Evolutionary conservation across 2,797 vertebrate genomes (phyloP).

Genomic region (Nothura maculosa): DNA sequence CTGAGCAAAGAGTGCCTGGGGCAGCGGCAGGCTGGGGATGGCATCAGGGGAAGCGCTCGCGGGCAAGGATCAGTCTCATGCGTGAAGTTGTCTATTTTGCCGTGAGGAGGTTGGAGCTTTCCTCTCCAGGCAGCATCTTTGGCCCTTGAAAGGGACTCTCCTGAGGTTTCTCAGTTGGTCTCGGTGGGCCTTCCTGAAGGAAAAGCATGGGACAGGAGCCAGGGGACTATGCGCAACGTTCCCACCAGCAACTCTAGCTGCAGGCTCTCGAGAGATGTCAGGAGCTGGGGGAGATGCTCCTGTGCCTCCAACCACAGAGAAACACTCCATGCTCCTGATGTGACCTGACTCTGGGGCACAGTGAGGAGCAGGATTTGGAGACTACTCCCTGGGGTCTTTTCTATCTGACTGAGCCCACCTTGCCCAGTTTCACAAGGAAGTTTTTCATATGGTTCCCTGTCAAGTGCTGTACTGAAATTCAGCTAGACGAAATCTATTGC

Average conservation of each 20-base stretch:
- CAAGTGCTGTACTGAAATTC: not conserved
- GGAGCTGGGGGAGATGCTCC: not conserved
- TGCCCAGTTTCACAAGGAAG: not conserved
- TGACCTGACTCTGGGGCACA: not conserved
- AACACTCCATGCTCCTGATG: not conserved
- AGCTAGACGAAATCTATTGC: not conserved
- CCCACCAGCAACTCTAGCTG: not conserved
- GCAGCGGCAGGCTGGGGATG: not conserved
- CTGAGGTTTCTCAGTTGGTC: not conserved
- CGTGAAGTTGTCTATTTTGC: not conserved
- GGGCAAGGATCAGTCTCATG: not conserved
- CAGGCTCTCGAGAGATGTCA: not conserved
- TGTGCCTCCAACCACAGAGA: accelerated
- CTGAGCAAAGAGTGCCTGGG: not conserved
- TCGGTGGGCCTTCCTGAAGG: not conserved
- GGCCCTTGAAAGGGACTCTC: not conserved
- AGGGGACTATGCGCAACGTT: not conserved
- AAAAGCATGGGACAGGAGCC: not conserved
- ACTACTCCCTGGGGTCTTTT: not conserved
- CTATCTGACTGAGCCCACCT: not conserved
- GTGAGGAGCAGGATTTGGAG: not conserved
- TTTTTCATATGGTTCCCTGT: accelerated
- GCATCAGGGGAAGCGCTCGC: not conserved
- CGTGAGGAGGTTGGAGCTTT: not conserved
- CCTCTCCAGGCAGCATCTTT: not conserved